Percentiles rank a stretch among this genome's conserved stretches.
Conservation (phyloP, 2,888 invertebrate species). For the Lacanobia wlatinum region DNA sequence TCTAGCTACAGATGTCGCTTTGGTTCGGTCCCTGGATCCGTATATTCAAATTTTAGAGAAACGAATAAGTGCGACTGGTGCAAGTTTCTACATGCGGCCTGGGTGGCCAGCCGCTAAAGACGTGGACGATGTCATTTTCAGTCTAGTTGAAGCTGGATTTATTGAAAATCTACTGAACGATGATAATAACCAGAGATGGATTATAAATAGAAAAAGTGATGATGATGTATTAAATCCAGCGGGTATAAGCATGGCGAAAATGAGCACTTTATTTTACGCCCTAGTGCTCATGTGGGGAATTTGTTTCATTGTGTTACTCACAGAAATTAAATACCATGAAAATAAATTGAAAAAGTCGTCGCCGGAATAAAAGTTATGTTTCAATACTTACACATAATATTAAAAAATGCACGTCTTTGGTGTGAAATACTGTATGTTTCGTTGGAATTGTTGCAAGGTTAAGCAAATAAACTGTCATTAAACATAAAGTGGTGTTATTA, state of each 20-base stretch:
- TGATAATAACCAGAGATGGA: constrained; percentile 42
- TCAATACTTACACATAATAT: background rate
- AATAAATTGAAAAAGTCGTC: background rate
- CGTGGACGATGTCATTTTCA: constrained; percentile 63
- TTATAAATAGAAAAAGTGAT: constrained; percentile 20
- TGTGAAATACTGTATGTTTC: constrained; percentile 4
- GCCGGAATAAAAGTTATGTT: background rate
- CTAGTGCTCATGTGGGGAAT: constrained; percentile 68
- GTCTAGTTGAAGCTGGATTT: constrained; percentile 73
- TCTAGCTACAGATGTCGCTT: constrained; percentile 65
- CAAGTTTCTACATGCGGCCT: constrained; percentile 75
- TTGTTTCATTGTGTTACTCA: constrained; percentile 68
- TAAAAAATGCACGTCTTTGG: constrained; percentile 8
- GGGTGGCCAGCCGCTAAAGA: constrained; percentile 76
- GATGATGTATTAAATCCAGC: constrained; percentile 31
- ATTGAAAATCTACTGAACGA: constrained; percentile 60
- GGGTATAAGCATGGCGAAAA: constrained; percentile 67
- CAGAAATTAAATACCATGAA: constrained; percentile 70
- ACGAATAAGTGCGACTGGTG: constrained; percentile 64
- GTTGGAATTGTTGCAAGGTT: background rate
- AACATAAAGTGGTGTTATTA: constrained; percentile 7
- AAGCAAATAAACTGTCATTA: constrained; percentile 18
- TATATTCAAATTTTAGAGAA: constrained; percentile 72
- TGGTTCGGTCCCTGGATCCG: constrained; percentile 56
- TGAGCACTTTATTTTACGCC: constrained; percentile 76